A percentile compares a stretch with the other conserved stretches of the same genome.
Conservation (phyloP, 2,888 invertebrate species). For the Anthophora plumipes region DNA sequence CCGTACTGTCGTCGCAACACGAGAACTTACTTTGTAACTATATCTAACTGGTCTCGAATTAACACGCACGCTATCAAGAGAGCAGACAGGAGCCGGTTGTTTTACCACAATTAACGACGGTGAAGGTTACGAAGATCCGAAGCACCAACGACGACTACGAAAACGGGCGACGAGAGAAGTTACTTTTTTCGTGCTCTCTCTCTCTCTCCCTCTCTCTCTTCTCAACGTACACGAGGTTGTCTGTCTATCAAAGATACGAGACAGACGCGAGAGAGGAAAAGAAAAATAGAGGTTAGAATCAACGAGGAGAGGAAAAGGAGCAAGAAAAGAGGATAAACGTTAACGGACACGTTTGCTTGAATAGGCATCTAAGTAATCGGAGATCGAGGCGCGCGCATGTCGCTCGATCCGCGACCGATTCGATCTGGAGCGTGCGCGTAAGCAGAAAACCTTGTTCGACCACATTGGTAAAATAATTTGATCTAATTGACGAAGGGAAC, state of each 20-base stretch:
- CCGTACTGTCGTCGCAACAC: conserved; percentile 24
- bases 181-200: not conserved
- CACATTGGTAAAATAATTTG: conserved; percentile 38
- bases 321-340: not conserved
- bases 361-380: conserved; percentile 1
- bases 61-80: conserved; percentile 43
- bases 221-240: not conserved
- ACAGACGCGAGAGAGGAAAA: not conserved
- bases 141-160: not conserved
- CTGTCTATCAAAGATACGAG: not conserved
- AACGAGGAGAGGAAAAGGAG: not conserved
- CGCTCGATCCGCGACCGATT: conserved; percentile 36
- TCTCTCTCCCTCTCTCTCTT: not conserved
- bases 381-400: conserved; percentile 12
- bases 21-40: conserved; percentile 31
- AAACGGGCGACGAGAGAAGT: not conserved
- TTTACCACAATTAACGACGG: conserved; percentile 41
- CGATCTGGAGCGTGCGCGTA: conserved; percentile 9
- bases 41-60: conserved; percentile 51
- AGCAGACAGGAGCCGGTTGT: conserved; percentile 43
- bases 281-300: not conserved
- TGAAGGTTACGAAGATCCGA: conserved; percentile 45
- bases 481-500: conserved; percentile 50
- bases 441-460: conserved; percentile 9
- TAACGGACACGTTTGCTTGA: conserved; percentile 17